Evolutionary conservation across 1,140 invertebrate genomes (phyloP), one percentile per base, ranked within the genome.

Genomic region (Reticulitermes speratus): DNA sequence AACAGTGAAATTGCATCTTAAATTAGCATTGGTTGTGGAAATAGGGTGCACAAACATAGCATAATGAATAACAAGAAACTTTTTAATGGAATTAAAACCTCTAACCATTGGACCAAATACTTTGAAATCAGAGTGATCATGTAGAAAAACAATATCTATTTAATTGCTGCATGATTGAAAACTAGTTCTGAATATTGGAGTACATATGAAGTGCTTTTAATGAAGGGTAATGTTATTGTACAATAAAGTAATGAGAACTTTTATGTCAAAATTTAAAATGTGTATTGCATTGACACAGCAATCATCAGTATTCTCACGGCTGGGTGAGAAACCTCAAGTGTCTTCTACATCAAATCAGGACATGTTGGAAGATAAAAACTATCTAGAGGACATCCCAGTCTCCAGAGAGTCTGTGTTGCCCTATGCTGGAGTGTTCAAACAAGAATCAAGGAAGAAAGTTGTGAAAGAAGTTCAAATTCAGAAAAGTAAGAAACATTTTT

Each of bases 381-480:
- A 44, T 25, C 23, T 83, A 9, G 38, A 83, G 23, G 82, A 48
- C 38, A 44, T n/a, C 44, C 38, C 7, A 83, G 14, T 19, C 30
- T 19, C 65, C 19, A 44, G 44, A 59, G 59, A 69, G 45, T 19
- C 69, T 52, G n/a, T 38, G n/a, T 30, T 86, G 30, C 85, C 85
- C 23, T 86, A 82, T 86, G 85, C 85, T 45, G 85, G 85, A n/a
- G 81, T 86, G 84, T 59, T 84, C 11, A 86, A 84, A 82, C 75
- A 45, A 48, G 30, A 38, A 21, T 8, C 44, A 44, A 23, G 19
- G 44, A 86, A 84, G 52, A 45, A 52, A 84, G 9, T 25, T 25
- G n/a, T 32, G 16, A 84, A 45, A 59, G 12, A 75, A 75, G 7
- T 30, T 11, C 25, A 75, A n/a, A 75, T 75, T 75, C 65, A 75